These are phyloP conservation scores for Steinernema khuongi DNA, from an alignment of 1,140 invertebrate genomes.

Conservation along the genomic window DNA sequence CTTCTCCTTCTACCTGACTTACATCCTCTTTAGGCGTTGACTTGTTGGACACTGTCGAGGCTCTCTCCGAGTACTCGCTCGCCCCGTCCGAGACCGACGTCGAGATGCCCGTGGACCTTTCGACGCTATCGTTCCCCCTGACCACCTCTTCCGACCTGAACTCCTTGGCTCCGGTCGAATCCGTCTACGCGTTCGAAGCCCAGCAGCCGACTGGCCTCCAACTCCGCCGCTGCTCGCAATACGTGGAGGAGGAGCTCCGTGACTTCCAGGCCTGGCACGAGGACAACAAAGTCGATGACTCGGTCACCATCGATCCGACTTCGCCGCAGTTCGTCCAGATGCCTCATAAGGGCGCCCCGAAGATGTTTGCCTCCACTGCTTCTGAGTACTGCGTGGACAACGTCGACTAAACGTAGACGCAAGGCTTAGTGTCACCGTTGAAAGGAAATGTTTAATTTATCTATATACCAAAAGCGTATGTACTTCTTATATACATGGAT, in stretches of 20 bases:
- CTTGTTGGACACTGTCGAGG: too few species aligned
- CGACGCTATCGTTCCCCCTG: neutral
- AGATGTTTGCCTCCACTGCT: neutral
- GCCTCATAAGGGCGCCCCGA: neutral
- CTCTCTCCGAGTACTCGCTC: conserved; percentile 2
- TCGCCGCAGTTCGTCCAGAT: neutral
- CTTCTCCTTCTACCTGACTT: too few species aligned
- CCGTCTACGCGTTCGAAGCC: neutral
- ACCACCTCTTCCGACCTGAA: neutral
- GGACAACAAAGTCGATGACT: conserved; percentile 1
- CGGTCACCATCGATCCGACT: neutral
- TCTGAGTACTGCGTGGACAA: neutral
- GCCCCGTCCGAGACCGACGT: neutral
- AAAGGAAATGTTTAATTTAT: too few species aligned
- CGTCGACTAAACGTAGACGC: neutral
- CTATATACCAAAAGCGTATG: too few species aligned
- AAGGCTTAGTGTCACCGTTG: too few species aligned
- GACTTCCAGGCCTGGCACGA: neutral
- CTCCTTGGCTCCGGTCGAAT: neutral
- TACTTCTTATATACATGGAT: too few species aligned
- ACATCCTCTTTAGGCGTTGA: too few species aligned
- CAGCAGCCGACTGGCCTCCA: neutral
- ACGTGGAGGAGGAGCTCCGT: neutral
- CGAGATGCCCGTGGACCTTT: neutral
- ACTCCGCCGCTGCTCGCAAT: neutral